Evolutionary conservation across 2,888 invertebrate genomes (phyloP), one percentile per base, ranked within the genome.

Genomic region (Acronicta leporina): DNA sequence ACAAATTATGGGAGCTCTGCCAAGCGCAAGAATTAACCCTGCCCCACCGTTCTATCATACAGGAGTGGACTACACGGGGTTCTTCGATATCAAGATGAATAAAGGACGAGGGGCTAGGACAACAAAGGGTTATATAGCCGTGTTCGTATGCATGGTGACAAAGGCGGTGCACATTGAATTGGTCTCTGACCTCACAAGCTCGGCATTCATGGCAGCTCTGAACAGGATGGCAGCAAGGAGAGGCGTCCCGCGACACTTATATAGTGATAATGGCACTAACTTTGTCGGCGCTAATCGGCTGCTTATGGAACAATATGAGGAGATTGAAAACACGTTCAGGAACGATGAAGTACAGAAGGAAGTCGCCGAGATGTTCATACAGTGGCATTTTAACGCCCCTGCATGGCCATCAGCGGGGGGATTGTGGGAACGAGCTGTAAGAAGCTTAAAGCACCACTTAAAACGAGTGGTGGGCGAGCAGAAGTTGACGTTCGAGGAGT

Each of bases 51-150:
- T 59, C 5, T 25, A 48, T n/a, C 53, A 60, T 14, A 52, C 46
- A 5, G 49, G 54, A 9, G 49, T 60, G 16, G 54, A 60, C 27
- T 54, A 50, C n/a, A 60, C 60, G 0, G 60, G 54, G 2, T 54
- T 54, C 1, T 49, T 60, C 2, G 49, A 60, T 0, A n/a, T 60
- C 3, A 60, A 60, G 10, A 27, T 27, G 5, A 60, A 46, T n/a
- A 61, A 49, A 16, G 54, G 54, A 8, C 25, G 50, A 33, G 51
- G 47, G 1, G 16, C n/a, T 40, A 46, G 41, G 16, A 47, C 54
- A 16, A 54, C 47, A 0, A 55, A 47, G 9, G 51, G 43, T 0
- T 62, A 62, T n/a, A 42, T 61, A 5, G 53, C 45, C 3, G 4
- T 60, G 0, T 60, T 60, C n/a, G 8, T 54, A 5, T 54, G 60